Evolutionary conservation across 2,888 invertebrate species (phyloP).

Genomic region (Electrophaes corylata): DNA sequence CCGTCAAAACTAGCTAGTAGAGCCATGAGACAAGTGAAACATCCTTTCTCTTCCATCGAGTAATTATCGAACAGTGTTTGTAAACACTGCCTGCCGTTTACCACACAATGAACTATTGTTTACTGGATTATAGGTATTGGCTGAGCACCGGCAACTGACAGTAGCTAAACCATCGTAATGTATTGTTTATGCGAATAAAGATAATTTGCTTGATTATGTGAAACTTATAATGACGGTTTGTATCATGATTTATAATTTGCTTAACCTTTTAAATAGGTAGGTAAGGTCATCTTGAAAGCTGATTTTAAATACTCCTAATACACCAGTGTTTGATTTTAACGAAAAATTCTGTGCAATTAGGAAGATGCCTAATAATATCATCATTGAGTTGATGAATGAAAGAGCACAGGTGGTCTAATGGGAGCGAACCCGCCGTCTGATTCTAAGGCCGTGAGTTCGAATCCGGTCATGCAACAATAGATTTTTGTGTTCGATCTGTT

Average conservation of each 20-base stretch:
- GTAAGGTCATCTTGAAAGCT: too few relatives aligned
- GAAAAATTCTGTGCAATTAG: too few relatives aligned
- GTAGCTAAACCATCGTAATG: conserved; percentile 21
- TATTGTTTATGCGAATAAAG: conserved; percentile 14
- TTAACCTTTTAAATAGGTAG: background rate
- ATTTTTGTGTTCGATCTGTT: too few relatives aligned
- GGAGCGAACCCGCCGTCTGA: too few relatives aligned
- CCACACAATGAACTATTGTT: conserved; percentile 74
- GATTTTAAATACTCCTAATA: too few relatives aligned
- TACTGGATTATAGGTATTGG: conserved; percentile 50
- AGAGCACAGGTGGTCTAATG: too few relatives aligned
- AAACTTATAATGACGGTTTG: background rate
- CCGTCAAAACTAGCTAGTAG: conserved; percentile 13
- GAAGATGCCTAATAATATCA: too few relatives aligned
- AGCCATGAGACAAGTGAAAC: conserved; percentile 43
- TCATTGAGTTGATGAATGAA: too few relatives aligned
- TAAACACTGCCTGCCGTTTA: conserved; percentile 64
- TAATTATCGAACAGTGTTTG: conserved; percentile 66
- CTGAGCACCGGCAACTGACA: conserved; percentile 35
- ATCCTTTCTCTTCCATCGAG: conserved; percentile 57
- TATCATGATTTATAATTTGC: background rate
- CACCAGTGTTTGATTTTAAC: too few relatives aligned
- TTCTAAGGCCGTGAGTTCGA: too few relatives aligned
- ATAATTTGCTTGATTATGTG: conserved; percentile 7
- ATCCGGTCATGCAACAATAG: too few relatives aligned